Evolutionary conservation across 2,888 invertebrate species (phyloP).

Genomic region (Oscheius sp.): DNA sequence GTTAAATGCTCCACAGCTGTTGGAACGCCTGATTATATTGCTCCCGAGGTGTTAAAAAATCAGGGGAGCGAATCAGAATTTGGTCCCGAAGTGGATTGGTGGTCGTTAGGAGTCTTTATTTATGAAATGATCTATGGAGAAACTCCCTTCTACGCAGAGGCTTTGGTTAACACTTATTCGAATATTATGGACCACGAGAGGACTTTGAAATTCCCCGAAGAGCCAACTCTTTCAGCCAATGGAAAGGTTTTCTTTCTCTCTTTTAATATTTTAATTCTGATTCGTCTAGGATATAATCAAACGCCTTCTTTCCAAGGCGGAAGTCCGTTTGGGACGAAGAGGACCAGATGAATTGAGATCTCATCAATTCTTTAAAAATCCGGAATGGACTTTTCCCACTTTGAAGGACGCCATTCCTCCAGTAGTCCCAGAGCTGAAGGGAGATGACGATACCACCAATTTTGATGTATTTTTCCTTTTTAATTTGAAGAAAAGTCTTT

Average conservation of each 20-base stretch:
- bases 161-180: constrained; percentile 94
- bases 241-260: constrained; percentile 70
- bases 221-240: constrained; percentile 86
- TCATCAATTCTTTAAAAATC: constrained; percentile 93
- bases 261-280: neutral
- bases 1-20: constrained; percentile 78
- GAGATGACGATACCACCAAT: constrained; percentile 97
- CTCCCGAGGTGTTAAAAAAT: constrained; percentile 95
- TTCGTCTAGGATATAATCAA: constrained; percentile 80
- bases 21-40: constrained; percentile 98
- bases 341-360: constrained; percentile 92
- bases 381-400: constrained; percentile 97
- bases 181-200: constrained; percentile 99
- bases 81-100: constrained; percentile 84
- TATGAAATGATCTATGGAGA: constrained; percentile 97
- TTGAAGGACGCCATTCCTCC: constrained; percentile 88
- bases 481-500: constrained; percentile 72
- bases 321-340: constrained; percentile 80
- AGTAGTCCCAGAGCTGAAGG: constrained; percentile 90
- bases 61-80: constrained; percentile 94
- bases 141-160: constrained; percentile 98
- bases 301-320: constrained; percentile 85
- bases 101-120: constrained; percentile 94
- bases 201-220: constrained; percentile 88
- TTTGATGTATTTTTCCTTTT: constrained; percentile 79